Evolutionary conservation across 2,888 invertebrate species (phyloP), one percentile per base, ranked within the genome.

Genomic region (Eumacrocentrus americanus): DNA sequence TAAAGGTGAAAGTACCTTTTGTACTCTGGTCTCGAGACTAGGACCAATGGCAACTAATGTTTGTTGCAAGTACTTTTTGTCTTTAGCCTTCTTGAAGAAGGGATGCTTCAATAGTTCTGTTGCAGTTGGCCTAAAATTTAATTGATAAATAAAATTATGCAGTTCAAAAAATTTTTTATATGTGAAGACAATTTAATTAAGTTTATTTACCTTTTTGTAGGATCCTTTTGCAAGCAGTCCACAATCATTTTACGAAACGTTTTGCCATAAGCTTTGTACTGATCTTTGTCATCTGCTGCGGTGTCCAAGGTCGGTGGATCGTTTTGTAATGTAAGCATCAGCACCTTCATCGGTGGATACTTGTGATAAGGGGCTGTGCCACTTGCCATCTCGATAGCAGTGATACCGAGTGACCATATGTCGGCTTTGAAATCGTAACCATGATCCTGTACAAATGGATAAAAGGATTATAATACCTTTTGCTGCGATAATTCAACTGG

Each of bases 401-500:
- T 97, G 67, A 97, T 97, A 20, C 96, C 96, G 76, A 97, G 89
- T 71, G 94, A 89, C 95, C 95, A 92, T 70, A 93, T 93, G 75
- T 93, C 93, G 2, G 98, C 98, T 83, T 98, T 98, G 82, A 95
- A 98, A 82, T 98, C 98, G 77, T 98, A 99, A 1, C 98, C 98
- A 77, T 95, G 93, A 78, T 95, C 94, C 89, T 91, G 78, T 75
- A 77, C 70, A 60, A 60, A 61, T 63, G 54, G 58, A 68, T 47
- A 66, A 20, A 62, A 61, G 65, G 63, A 70, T 73, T 67, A 73
- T 68, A 67, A 70, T 68, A 70, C 62, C 55, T 64, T 67, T 69
- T 63, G 56, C 58, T 48, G 35, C 11, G 7, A 46, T 44, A 2
- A 14, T 29, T 38, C 14, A 38, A 7, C n/a, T 6, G 12, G 23